Conservation (phyloP, 2,797 vertebrate genomes). For the Zalophus californianus region DNA sequence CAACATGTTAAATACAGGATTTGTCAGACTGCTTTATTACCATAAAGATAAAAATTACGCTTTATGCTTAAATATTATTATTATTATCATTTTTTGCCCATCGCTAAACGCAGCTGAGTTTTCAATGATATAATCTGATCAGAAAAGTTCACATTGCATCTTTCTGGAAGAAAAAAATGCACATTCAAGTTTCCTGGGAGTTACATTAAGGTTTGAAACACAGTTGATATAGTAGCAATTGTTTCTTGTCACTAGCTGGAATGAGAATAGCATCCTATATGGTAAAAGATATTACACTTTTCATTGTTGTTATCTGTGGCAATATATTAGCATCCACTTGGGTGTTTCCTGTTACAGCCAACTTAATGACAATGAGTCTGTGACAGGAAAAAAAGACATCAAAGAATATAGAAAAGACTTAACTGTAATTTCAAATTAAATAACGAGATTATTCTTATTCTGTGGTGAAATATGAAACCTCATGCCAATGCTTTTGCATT, state of each 20-base stretch:
- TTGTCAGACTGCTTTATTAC: conserved; percentile 6
- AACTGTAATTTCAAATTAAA: conserved; percentile 40
- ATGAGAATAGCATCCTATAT: conserved; percentile 46
- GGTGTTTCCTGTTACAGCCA: background rate
- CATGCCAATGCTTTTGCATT: conserved; percentile 55
- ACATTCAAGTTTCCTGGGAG: conserved; percentile 16
- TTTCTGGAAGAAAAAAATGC: conserved; percentile 24
- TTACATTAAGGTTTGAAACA: conserved; percentile 39
- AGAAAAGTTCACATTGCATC: background rate
- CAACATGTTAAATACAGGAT: conserved; percentile 7
- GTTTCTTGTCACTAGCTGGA: conserved; percentile 22
- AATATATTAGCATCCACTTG: background rate
- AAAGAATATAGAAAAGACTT: background rate
- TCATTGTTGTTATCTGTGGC: background rate
- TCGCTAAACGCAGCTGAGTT: background rate
- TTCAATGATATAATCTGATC: background rate
- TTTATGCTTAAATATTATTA: background rate
- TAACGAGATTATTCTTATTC: conserved; percentile 35
- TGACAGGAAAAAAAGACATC: background rate
- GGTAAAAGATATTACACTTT: background rate
- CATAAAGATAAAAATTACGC: conserved; percentile 7
- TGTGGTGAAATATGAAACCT: background rate
- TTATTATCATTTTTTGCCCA: background rate
- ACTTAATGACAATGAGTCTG: background rate
- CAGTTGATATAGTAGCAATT: conserved; percentile 12